Base-by-base conservation (phyloP, 1,140 invertebrate genomes). In the Latrodectus geometricus region DNA sequence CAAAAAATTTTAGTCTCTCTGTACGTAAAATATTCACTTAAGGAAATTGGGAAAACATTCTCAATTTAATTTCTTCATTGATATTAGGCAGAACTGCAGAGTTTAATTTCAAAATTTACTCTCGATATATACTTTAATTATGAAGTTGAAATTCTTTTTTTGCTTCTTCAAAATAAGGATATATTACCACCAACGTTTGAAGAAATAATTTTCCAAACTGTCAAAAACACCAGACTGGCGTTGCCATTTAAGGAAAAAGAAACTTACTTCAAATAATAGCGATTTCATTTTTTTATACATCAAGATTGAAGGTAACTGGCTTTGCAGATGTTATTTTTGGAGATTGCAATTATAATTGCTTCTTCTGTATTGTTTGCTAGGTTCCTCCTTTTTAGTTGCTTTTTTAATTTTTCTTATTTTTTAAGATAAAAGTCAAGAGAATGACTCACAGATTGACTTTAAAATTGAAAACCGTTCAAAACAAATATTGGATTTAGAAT, bases 161-260 rank as follows among this genome's bases (percentile, higher is more conserved):
- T 35, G 5, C 35, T 35, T 35, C 35, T 35, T 35, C 35, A 61
- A 17, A 35, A 11, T 49, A 74, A 50, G 52, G 68, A 84, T 84
- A 84, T 76, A 84, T 76, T 68, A 73, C 82, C 68, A 35, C 61
- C 61, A 76, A 75, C 56, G 50, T 68, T 84, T 84, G 82, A 84
- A 84, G 82, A 84, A 84, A 84, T 84, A 84, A 84, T 84, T 84
- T 84, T 84, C 82, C 17, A 73, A 65, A 84, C 72, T 84, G 82
- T 84, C 82, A 84, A 69, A 68, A 84, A 84, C 82, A 84, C 20
- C 82, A 56, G 73, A 68, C 23, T 61, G 49, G 56, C 35, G 77
- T 69, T 77, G 48, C 77, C 69, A 70, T n/a, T 20, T 66, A 66
- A 17, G 35, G 9, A n/a, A n/a, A 74, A 50, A 61, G 61, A 56